Base-by-base conservation (phyloP, 1,140 invertebrate genomes). In the Anadara kagoshimensis region DNA sequence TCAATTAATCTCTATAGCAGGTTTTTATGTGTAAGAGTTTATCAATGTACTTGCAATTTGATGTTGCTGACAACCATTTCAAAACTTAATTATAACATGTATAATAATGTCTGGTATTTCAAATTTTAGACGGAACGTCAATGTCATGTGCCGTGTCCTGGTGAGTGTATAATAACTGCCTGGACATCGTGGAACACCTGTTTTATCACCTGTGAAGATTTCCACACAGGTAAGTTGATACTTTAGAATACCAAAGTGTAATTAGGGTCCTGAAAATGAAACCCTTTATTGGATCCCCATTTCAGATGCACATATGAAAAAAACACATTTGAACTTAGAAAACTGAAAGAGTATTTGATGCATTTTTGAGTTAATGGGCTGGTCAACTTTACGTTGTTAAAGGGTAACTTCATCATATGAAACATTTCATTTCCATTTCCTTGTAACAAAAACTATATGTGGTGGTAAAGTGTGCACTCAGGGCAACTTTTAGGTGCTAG, bases 111-210 rank as follows among this genome's bases (percentile, higher is more conserved):
- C 36, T 20, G n/a, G 29, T 18, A 62, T 59, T 67, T 29, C 18
- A 43, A 43, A 8, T 78, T 66, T 51, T 65, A 85, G 80, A 81
- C 79, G 20, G 75, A 83, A 69, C 79, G 80, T 36, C 56, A 78
- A 1, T 90, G 89, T 61, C 80, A 83, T 36, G 78, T 88, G 2
- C 84, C 87, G 0, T 90, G 89, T 73, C 87, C 88, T 45, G 88
- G 88, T 5, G 86, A 88, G 43, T 90, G 89, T 75, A 77, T 82
- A 16, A 63, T 89, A 47, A 85, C 84, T 0, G 83, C 84, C 51
- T 90, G 89, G 89, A 82, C 85, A 0, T 45, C 77, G 4, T 90
- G 89, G 89, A 88, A 81, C 51, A 76, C 83, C 20, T 89, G 88
- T 69, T 85, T 85, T 62, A 77, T 85, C 24, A 84, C 85, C 49